phyloP scores from a whole-genome alignment of 2,888 invertebrate species.

The Empis livida region DNA sequence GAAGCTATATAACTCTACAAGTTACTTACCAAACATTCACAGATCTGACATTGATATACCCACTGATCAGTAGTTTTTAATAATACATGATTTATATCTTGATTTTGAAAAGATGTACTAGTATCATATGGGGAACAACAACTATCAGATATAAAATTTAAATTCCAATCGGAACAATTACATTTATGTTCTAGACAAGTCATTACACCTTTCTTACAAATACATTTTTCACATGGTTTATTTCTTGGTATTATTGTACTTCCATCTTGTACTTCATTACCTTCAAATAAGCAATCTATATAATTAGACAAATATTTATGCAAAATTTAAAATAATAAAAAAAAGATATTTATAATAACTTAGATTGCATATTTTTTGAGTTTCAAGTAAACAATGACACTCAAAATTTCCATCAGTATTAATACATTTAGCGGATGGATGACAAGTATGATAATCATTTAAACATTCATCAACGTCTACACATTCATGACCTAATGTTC shows the following conservation, averaged over 20 bases:
- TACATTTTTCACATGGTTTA: conserved; percentile 39
- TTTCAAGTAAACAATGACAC: conserved; percentile 58
- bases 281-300: conserved; percentile 52
- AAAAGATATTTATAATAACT: too few relatives aligned
- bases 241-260: conserved; percentile 38
- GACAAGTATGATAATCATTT: conserved; percentile 65
- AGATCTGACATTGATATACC: conserved; percentile 85
- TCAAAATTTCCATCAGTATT: conserved; percentile 69
- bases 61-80: conserved; percentile 74
- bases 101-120: conserved; percentile 61
- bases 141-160: conserved; percentile 37
- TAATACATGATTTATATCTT: conserved; percentile 56
- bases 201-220: conserved; percentile 46
- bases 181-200: conserved; percentile 55
- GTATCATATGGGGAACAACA: conserved; percentile 77
- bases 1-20: too few relatives aligned
- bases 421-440: conserved; percentile 60
- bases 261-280: conserved; percentile 47
- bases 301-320: too few relatives aligned
- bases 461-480: conserved; percentile 69
- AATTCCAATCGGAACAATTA: conserved; percentile 41
- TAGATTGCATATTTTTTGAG: too few relatives aligned
- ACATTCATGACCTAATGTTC: conserved; percentile 43
- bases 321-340: too few relatives aligned
- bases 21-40: conserved; percentile 67